Evolutionary conservation across 2,888 invertebrate genomes (phyloP), one percentile per base, ranked within the genome.

Genomic region (Zaprionus obscuricornis): DNA sequence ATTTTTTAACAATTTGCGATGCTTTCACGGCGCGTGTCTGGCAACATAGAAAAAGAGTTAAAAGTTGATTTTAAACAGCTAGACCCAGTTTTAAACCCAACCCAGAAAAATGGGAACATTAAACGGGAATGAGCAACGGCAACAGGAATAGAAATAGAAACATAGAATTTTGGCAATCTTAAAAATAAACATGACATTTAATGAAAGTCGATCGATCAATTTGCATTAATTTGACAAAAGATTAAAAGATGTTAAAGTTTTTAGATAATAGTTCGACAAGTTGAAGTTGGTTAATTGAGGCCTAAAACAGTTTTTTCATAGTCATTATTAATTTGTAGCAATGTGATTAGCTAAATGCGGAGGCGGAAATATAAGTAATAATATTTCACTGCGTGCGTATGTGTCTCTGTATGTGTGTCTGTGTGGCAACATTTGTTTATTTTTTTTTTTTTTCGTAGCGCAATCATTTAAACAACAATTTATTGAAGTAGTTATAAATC

Each of bases 341-440:
- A 33, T 29, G n/a, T 22, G 37, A 55, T 59, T 70, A 58, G 47
- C 63, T 36, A 50, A 78, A 55, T 60, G 71, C 75, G 73, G 84
- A 81, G 81, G 81, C 82, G 82, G 82, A 82, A 82, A 85, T 56
- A 52, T n/a, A n/a, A n/a, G n/a, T n/a, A n/a, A n/a, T n/a, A n/a
- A n/a, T n/a, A n/a, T n/a, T n/a, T n/a, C n/a, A n/a, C n/a, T n/a
- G n/a, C n/a, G n/a, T n/a, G n/a, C n/a, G n/a, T n/a, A n/a, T n/a
- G n/a, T n/a, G n/a, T n/a, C n/a, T n/a, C n/a, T n/a, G n/a, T n/a
- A n/a, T n/a, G n/a, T n/a, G n/a, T n/a, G n/a, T n/a, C 55, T 49
- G 47, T 59, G 65, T 34, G 59, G 57, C 50, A 64, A 68, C 50
- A 59, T 64, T 73, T 66, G 58, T 65, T 52, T 65, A 46, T 43